phyloP scores from a whole-genome alignment of 2,797 vertebrate species.

The Leptoclinus maculatus region DNA sequence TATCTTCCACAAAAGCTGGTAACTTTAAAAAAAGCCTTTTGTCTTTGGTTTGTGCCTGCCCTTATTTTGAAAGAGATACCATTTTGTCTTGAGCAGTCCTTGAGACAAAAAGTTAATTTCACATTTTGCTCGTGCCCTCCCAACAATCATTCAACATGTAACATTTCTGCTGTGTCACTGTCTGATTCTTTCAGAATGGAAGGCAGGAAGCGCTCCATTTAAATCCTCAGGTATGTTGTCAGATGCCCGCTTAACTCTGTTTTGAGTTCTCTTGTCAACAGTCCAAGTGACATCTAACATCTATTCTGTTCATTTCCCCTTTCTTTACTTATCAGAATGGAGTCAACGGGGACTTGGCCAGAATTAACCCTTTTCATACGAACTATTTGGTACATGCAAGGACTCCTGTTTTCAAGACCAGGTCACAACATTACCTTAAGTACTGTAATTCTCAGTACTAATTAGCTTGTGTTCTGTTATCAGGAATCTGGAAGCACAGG shows the following conservation, averaged over 20 bases:
- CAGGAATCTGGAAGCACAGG: conserved; percentile 58
- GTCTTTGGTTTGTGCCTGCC: neutral
- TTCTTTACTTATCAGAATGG: conserved; percentile 49
- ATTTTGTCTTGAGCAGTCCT: neutral
- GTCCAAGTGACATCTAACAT: conserved; percentile 1
- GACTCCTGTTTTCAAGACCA: neutral
- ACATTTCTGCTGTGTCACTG: conserved; percentile 9
- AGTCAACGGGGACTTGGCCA: neutral
- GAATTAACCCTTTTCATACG: conserved; percentile 52
- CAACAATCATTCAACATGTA: neutral
- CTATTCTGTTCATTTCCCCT: neutral
- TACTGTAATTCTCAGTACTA: neutral
- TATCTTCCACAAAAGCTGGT: neutral
- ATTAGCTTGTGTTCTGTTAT: conserved; percentile 9
- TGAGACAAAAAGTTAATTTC: neutral
- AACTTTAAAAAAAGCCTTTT: neutral
- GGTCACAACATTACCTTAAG: neutral
- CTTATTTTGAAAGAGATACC: neutral
- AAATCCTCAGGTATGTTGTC: conserved; percentile 34
- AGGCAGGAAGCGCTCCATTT: conserved; percentile 5
- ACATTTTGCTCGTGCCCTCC: neutral
- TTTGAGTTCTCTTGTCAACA: neutral
- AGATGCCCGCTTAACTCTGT: neutral
- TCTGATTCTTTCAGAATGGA: conserved; percentile 29
- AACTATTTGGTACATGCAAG: conserved; percentile 49